Evolutionary conservation across 2,113 vertebrate species (phyloP), one percentile per base, ranked within the genome.

Genomic region (Coreoperca whiteheadi): DNA sequence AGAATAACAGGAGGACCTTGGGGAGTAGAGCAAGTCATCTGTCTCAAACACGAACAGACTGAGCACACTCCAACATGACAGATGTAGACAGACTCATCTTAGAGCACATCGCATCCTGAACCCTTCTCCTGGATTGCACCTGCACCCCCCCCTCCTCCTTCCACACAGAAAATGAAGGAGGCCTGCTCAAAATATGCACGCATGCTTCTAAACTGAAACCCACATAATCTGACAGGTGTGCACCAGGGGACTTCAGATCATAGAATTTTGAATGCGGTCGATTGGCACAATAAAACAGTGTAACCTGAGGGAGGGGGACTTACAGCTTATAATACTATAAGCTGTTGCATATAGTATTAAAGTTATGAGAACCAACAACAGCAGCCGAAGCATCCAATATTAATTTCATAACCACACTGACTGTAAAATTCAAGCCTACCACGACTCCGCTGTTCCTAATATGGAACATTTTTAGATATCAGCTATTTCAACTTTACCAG

Each of bases 21-120:
- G 93, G 92, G 93, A 94, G 73, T 81, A 3, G 79, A 92, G 87
- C 83, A 90, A 93, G 91, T 94, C 94, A 93, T 94, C 93, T 89
- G 93, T 94, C 93, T 94, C 92, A 95, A 94, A 93, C 91, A 81
- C 4, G 82, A 93, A 91, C 88, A 94, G 93, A 94, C 93, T 92
- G 92, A 91, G 91, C 89, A 41, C 88, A 68, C 93, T 91, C 81
- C 87, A 70, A 90, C 90, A 85, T 92, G 90, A 94, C 91, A 92
- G 92, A 93, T 91, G 93, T 75, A 92, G 93, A 89, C 87, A 82
- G 89, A 92, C 87, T 88, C 90, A 84, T 93, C 89, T 90, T 79
- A 64, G 78, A 91, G 85, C 84, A 75, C 82, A 87, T 80, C n/a
- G 39, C 90, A 85, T 87, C 84, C 71, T 23, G 23, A 76, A 85